Conservation (phyloP, 1,140 invertebrate genomes). For the Eciton burchellii region DNA sequence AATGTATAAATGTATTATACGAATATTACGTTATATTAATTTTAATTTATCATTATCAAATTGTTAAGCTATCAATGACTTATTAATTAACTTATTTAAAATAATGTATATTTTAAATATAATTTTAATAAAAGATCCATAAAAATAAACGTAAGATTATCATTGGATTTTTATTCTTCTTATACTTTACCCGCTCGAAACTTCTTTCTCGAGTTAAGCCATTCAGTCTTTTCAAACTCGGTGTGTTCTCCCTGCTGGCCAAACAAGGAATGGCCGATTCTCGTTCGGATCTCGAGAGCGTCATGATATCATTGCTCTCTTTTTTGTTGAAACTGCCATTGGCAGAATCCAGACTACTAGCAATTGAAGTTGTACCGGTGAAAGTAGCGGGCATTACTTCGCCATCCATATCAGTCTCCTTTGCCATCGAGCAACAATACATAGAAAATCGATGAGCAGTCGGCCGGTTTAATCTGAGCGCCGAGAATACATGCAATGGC, state of each 20-base stretch:
- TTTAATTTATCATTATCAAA: not conserved
- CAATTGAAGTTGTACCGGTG: conserved; percentile 74
- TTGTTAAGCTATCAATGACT: not conserved
- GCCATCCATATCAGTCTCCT: conserved; percentile 84
- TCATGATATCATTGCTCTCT: conserved; percentile 74
- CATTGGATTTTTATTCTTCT: not conserved
- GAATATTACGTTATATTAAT: no score
- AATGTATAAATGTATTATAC: no score
- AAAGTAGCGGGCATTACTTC: conserved; percentile 80
- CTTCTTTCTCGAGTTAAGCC: conserved; percentile 70
- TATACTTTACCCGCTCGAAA: conserved; percentile 77
- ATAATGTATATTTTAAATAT: not conserved
- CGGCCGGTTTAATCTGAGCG: conserved; percentile 88
- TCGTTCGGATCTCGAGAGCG: conserved; percentile 77
- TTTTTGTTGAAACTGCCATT: conserved; percentile 74
- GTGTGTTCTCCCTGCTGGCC: conserved; percentile 82
- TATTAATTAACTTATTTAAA: not conserved
- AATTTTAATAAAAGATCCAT: not conserved
- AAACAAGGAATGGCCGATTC: conserved; percentile 72
- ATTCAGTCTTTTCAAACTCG: conserved; percentile 81
- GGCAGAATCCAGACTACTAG: conserved; percentile 75
- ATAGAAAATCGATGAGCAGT: conserved; percentile 88
- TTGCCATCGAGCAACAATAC: conserved; percentile 88
- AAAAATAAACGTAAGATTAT: not conserved
- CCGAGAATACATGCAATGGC: conserved; percentile 90